These are phyloP conservation scores for Pseudomyrmex flavicornis DNA, from an alignment of 1,140 invertebrate species.

Conservation along the genomic window DNA sequence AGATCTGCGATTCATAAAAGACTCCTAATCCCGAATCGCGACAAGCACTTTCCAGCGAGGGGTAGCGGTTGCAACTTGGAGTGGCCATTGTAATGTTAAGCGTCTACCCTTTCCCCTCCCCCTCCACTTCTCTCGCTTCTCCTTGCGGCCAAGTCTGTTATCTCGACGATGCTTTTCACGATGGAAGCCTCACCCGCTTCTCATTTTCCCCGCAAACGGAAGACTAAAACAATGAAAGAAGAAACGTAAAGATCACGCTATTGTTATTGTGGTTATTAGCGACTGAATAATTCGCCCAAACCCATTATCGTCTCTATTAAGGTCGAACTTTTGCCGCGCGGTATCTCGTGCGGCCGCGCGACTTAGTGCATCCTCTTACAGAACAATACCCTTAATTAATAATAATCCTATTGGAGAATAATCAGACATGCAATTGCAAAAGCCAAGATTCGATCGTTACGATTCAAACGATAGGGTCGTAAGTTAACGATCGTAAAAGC, in stretches of 20 bases:
- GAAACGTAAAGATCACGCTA: constrained; percentile 57
- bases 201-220: constrained; percentile 50
- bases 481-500: constrained; percentile 1
- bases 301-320: constrained; percentile 58
- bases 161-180: constrained; percentile 46
- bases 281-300: constrained; percentile 54
- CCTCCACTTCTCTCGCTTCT: constrained; percentile 16
- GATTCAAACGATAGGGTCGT: background rate
- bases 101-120: constrained; percentile 37
- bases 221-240: constrained; percentile 46
- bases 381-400: constrained; percentile 33
- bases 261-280: constrained; percentile 56
- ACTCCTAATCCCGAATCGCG: constrained; percentile 76
- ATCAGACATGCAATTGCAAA: constrained; percentile 36
- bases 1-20: constrained; percentile 79
- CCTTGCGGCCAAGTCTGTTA: constrained; percentile 61
- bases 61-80: constrained; percentile 57
- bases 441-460: constrained; percentile 30
- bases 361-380: constrained; percentile 48
- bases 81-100: constrained; percentile 79
- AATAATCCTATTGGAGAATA: constrained; percentile 56
- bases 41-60: constrained; percentile 68
- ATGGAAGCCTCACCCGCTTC: constrained; percentile 38
- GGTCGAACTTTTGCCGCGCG: constrained; percentile 46
- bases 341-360: constrained; percentile 24